Evolutionary conservation across 2,888 invertebrate genomes (phyloP).

Genomic region (Lutraria lutraria): DNA sequence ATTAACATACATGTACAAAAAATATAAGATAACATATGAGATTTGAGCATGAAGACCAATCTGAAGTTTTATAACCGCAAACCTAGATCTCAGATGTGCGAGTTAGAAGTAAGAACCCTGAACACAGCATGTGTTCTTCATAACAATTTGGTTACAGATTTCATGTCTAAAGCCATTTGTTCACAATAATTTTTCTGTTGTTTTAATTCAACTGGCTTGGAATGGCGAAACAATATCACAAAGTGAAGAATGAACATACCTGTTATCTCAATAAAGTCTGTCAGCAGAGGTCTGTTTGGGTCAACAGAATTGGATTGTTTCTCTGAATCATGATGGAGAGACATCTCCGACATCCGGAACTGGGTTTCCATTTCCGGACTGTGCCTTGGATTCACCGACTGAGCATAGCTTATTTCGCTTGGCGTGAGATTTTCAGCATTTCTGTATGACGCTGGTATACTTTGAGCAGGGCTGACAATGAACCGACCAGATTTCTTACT

Average conservation of each 20-base stretch:
- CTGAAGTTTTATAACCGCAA: too few relatives aligned
- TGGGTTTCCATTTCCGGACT: constrained; percentile 45
- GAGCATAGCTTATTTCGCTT: constrained; percentile 41
- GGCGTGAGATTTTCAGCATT: constrained; percentile 20
- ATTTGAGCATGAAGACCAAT: too few relatives aligned
- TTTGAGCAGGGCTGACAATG: constrained; percentile 59
- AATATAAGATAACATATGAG: too few relatives aligned
- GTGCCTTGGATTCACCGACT: constrained; percentile 11
- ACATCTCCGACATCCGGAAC: constrained; percentile 59
- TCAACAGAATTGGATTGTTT: neutral
- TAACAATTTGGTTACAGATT: too few relatives aligned
- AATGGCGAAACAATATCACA: neutral
- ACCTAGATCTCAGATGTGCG: too few relatives aligned
- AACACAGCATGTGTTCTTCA: too few relatives aligned
- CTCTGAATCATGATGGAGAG: constrained; percentile 31
- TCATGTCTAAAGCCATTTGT: too few relatives aligned
- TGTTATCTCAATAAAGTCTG: constrained; percentile 14
- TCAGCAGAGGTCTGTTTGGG: neutral
- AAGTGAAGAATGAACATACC: constrained; percentile 1
- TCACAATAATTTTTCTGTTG: neutral
- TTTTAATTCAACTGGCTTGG: neutral
- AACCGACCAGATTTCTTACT: constrained; percentile 40
- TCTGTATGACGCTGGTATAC: constrained; percentile 33
- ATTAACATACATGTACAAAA: too few relatives aligned
- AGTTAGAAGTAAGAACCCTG: too few relatives aligned